Conservation (phyloP, 2,888 invertebrate species). For the Alitta virens region DNA sequence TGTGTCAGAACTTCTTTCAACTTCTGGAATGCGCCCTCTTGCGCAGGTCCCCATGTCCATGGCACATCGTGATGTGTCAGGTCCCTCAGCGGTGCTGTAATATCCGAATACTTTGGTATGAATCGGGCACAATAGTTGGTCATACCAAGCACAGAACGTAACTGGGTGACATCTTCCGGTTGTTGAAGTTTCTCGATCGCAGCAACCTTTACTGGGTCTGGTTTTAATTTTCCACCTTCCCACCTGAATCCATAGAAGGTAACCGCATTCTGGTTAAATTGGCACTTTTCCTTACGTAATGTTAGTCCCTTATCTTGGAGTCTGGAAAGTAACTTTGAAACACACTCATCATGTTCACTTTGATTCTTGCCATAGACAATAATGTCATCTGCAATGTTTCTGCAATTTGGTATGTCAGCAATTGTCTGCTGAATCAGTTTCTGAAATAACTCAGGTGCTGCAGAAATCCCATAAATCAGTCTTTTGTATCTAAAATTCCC, state of each 20-base stretch:
- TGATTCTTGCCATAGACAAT: background rate
- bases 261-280: background rate
- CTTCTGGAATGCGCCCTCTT: background rate
- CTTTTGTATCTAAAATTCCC: constrained; percentile 14
- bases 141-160: constrained; percentile 32
- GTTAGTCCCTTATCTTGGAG: constrained; percentile 1
- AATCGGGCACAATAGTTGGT: constrained; percentile 8
- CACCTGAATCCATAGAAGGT: constrained; percentile 6
- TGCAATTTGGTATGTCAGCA: background rate
- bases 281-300: background rate
- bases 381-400: constrained; percentile 7
- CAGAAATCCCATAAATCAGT: constrained; percentile 6
- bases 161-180: constrained; percentile 29
- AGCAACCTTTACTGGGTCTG: background rate
- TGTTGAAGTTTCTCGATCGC: constrained; percentile 25
- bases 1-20: background rate
- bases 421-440: background rate
- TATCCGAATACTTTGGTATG: background rate
- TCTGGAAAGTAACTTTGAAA: constrained; percentile 16
- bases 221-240: background rate
- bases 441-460: constrained; percentile 13
- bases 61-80: background rate
- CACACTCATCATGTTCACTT: background rate
- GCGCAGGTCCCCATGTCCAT: background rate
- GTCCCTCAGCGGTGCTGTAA: background rate